A percentile compares a stretch with the other conserved stretches of the same genome.
Evolutionary conservation across 2,888 invertebrate species (phyloP).

Genomic region (Teleogryllus oceanicus): DNA sequence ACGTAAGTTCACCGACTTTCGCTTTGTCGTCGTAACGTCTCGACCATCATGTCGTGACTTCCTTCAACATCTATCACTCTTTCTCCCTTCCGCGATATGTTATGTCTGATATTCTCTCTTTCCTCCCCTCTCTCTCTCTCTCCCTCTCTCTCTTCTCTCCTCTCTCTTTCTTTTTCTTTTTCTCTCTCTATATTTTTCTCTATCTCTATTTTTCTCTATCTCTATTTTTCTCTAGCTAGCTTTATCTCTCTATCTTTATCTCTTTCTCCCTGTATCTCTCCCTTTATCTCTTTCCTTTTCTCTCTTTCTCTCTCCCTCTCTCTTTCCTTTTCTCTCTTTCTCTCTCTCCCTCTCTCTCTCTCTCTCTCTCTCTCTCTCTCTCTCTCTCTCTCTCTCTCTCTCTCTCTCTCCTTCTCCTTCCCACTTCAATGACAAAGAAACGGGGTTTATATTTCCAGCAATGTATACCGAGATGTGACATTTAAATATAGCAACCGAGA

Average conservation of each 20-base stretch:
- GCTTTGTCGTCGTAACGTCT: no score
- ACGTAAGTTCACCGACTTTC: no score
- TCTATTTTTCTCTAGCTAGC: neutral
- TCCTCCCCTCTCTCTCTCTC: neutral
- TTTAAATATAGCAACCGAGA: no score
- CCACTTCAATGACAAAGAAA: neutral
- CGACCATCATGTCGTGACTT: no score
- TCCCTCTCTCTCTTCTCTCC: neutral
- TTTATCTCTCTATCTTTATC: neutral
- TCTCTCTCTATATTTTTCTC: neutral
- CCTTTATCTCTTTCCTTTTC: neutral
- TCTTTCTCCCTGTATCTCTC: neutral
- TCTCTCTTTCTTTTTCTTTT: neutral
- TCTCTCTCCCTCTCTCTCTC: neutral
- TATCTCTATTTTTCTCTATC: neutral
- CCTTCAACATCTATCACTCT: no score
- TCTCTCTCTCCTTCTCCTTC: neutral
- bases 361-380: neutral
- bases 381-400: neutral
- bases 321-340: neutral
- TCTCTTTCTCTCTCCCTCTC: no score
- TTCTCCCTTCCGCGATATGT: no score
- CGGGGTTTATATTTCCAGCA: neutral
- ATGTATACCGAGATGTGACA: no score
- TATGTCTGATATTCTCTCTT: neutral